Conservation (phyloP, 2,797 vertebrate genomes). For the Karalla daura region DNA sequence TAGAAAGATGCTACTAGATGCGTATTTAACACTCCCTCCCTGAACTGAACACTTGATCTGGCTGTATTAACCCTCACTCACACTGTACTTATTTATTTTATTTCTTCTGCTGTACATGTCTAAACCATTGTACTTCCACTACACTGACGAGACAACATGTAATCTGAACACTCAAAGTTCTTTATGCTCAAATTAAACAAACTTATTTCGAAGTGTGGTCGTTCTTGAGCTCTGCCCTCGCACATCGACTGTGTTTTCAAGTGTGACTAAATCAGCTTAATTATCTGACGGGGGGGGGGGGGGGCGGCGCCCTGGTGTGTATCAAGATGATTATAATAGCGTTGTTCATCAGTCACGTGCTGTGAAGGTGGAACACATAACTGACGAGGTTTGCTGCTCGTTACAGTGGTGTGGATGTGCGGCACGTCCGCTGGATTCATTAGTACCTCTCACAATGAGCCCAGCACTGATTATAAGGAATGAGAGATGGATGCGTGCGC, state of each 20-base stretch:
- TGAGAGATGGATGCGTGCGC: slow-evolving; percentile 6
- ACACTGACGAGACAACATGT: slow-evolving; percentile 64
- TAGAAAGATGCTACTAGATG: slow-evolving; percentile 37
- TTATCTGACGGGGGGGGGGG: slow-evolving; percentile 49
- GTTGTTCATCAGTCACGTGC: slow-evolving; percentile 74
- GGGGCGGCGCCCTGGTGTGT: slow-evolving; percentile 48
- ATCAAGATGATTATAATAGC: slow-evolving; percentile 73
- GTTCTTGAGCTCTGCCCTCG: slow-evolving; percentile 32
- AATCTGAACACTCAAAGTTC: slow-evolving; percentile 67
- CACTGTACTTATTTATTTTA: slow-evolving; percentile 77
- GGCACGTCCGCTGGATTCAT: slow-evolving; percentile 31
- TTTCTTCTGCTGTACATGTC: slow-evolving; percentile 66
- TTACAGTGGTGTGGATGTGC: slow-evolving; percentile 37
- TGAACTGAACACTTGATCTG: slow-evolving; percentile 39
- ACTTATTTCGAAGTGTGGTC: slow-evolving; percentile 54
- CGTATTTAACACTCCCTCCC: slow-evolving; percentile 25
- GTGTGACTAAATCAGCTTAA: slow-evolving; percentile 70
- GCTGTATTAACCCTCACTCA: slow-evolving; percentile 45
- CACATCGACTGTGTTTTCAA: slow-evolving; percentile 49
- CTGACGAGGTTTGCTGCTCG: slow-evolving; percentile 35
- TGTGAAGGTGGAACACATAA: slow-evolving; percentile 62
- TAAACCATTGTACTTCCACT: slow-evolving; percentile 61
- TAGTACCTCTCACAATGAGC: slow-evolving; percentile 16
- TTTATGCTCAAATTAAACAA: slow-evolving; percentile 74
- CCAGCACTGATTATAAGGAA: slow-evolving; percentile 14